A percentile compares a stretch with the other conserved stretches of the same genome.
Conservation (phyloP, 2,113 vertebrate species). For the Pterocles gutturalis region DNA sequence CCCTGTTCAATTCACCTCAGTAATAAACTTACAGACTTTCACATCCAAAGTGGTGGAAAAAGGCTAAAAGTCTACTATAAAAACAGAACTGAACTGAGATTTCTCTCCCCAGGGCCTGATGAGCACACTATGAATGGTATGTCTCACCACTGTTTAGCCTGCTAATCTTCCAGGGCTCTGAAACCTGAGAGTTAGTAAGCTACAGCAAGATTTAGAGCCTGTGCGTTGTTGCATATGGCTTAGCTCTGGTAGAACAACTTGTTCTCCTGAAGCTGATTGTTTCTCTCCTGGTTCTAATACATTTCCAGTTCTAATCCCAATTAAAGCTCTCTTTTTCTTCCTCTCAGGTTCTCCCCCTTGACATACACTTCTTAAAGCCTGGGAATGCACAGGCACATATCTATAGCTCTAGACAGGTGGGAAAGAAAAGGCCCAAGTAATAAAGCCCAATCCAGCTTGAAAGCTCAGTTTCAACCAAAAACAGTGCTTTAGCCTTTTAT, state of each 20-base stretch:
- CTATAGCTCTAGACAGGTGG: background rate
- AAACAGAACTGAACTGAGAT: background rate
- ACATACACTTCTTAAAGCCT: background rate
- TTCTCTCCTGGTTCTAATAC: background rate
- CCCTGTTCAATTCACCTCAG: background rate
- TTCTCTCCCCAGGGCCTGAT: background rate
- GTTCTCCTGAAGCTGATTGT: background rate
- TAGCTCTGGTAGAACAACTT: background rate
- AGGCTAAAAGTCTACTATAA: background rate
- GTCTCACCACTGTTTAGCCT: background rate
- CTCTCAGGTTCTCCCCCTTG: background rate
- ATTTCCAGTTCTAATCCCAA: background rate
- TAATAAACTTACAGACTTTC: background rate
- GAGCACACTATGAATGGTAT: background rate
- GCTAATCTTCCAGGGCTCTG: conserved; percentile 1
- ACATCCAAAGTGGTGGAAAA: background rate
- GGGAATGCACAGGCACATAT: background rate
- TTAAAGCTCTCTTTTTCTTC: background rate
- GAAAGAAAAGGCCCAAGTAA: background rate
- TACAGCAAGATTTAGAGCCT: background rate
- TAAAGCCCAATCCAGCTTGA: background rate
- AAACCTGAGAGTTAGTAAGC: background rate
- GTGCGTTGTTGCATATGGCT: fast-evolving
- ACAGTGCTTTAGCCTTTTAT: background rate
- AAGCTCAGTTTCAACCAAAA: background rate